Evolutionary conservation across 2,797 vertebrate genomes (phyloP), one percentile per base, ranked within the genome.

Genomic region (Cygnus olor): DNA sequence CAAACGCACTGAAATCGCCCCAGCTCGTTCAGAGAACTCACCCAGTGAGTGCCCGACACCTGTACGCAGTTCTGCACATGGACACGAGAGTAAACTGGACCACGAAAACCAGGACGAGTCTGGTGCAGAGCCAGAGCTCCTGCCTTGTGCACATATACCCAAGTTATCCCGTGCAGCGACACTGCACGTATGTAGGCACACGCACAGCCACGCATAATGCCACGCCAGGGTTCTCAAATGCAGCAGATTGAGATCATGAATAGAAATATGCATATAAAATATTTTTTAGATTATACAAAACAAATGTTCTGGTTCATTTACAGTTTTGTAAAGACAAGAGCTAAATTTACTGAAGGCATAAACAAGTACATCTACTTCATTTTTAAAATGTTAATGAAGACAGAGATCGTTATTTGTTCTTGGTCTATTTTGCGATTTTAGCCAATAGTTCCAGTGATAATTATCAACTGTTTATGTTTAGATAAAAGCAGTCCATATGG

Each of bases 401-500:
- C 95, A 32, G 73, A 91, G 94, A 88, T 42, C 94, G 84, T 95
- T 90, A 54, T 82, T 94, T 93, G 87, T 91, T 94, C 94, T 80
- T 88, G 21, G 61, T 94, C 85, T 93, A 89, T 94, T 97, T 93
- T 91, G 76, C 94, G 85, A 94, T 92, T 94, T 95, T 78, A 97
- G 95, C 88, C 95, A 90, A 88, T 82, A 80, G 63, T 60, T 88
- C 89, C 58, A 95, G 72, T 79, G 77, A 88, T 90, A 95, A 95
- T 94, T 94, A 94, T 72, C 77, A 81, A 94, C 95, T 91, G 69
- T 96, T 95, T 94, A 91, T 87, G 92, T 88, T 93, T 89, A 95
- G 92, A 96, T 73, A 94, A 96, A 97, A 92, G 78, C 64, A 82
- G 89, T 38, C 94, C 93, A 97, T 94, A 95, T 95, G 92, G 95